Percentiles rank a stretch among this genome's conserved stretches.
phyloP scores from a whole-genome alignment of 2,797 vertebrate species.

The Synanceia verrucosa region DNA sequence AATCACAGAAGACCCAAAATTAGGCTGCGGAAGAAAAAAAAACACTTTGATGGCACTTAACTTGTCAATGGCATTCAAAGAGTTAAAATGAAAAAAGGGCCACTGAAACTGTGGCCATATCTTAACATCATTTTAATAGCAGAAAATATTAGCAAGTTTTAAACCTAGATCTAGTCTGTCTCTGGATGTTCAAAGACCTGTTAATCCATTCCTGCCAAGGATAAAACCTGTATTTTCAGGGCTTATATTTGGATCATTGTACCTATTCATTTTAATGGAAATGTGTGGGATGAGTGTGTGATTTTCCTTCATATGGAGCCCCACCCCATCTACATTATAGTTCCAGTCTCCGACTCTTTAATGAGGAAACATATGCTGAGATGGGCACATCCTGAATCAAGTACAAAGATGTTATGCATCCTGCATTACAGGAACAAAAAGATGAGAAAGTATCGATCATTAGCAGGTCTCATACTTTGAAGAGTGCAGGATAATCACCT shows the following conservation, averaged over 20 bases:
- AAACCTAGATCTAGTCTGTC: neutral
- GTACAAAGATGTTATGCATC: constrained; percentile 59
- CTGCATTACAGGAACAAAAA: constrained; percentile 58
- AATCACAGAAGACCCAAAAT: no score
- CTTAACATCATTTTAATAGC: neutral
- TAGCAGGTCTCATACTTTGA: constrained; percentile 53
- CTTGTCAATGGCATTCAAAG: no score
- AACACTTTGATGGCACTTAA: no score
- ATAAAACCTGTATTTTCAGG: neutral
- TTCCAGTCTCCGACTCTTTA: constrained; percentile 43
- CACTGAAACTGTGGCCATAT: neutral
- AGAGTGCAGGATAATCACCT: constrained; percentile 61
- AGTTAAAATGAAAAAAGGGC: no score
- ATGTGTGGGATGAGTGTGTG: neutral
- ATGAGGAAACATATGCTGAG: constrained; percentile 43
- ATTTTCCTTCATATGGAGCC: neutral
- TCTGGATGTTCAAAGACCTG: neutral
- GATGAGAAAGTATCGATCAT: constrained; percentile 69
- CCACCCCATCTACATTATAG: constrained; percentile 13
- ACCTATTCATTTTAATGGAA: neutral
- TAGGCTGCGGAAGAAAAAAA: no score
- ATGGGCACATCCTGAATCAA: constrained; percentile 57
- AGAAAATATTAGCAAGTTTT: neutral
- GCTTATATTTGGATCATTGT: neutral
- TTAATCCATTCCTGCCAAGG: neutral